Evolutionary conservation across 2,797 vertebrate genomes (phyloP), one percentile per base, ranked within the genome.

Genomic region (Momotus momota): DNA sequence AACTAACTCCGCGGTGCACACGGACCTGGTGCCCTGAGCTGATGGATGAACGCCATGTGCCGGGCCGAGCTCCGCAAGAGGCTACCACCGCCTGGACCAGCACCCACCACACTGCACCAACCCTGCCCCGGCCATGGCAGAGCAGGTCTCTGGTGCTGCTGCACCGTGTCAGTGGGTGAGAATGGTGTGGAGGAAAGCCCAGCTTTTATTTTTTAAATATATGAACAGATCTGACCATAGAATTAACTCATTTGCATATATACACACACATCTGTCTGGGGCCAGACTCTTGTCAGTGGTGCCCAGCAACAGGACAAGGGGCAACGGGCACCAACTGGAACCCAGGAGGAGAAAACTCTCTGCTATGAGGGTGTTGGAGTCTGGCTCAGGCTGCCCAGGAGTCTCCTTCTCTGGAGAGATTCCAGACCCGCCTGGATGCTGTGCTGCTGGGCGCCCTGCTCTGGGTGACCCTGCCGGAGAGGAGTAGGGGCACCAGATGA

Each of bases 181-280:
- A 33, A 7, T 1, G 15, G 41, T 4, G 8, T 1, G 3, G 49
- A 17, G 22, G 12, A 8, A 29, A 0, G 29, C 15, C 25, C 4
- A 9, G 45, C 14, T 18, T 51, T 66, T 11, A 1, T 3, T 49
- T 26, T 18, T 17, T 64, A 62, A 64, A 40, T 7, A 38, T 2
- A 6, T 13, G 40, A 31, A 20, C 21, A 25, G 20, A 41, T 19
- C 16, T 21, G 33, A 25, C 21, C 7, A 25, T 26, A 13, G 29
- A 11, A 61, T 41, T 6, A 26, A 31, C 31, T 43, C 31, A 13
- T 14, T 38, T 26, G 11, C 15, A 10, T 8, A 27, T 9, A 55
- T 18, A 54, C 27, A 29, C 27, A 29, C 17, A 54, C 29, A 10
- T n/a, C 13, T 13, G 9, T 20, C 31, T 20, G 19, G 54, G 31